A percentile compares a stretch with the other conserved stretches of the same genome.
phyloP scores from a whole-genome alignment of 2,888 invertebrate genomes.

The Drosophila nigricruria region DNA sequence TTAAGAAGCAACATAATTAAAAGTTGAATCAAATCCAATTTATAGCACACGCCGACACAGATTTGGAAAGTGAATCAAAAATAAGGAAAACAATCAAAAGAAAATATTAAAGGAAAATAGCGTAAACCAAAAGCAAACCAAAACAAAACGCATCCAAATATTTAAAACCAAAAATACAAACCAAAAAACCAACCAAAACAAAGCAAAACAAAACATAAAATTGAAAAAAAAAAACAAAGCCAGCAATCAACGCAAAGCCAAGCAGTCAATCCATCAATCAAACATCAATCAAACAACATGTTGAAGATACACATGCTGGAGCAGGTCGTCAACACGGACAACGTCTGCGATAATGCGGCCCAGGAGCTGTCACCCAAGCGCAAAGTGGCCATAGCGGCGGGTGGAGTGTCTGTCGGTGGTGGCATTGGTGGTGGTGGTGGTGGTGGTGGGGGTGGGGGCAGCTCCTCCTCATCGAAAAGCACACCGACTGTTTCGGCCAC shows the following conservation, averaged over 20 bases:
- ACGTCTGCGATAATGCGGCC: slow-evolving; percentile 67
- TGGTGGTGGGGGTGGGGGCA: slow-evolving; percentile 54
- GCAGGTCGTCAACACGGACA: slow-evolving; percentile 89
- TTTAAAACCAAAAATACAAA: slow-evolving; percentile 71
- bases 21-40: neutral
- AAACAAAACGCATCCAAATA: slow-evolving; percentile 56
- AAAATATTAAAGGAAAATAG: slow-evolving; percentile 7
- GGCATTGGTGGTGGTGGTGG: slow-evolving; percentile 30
- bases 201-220: slow-evolving; percentile 19
- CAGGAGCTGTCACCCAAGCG: slow-evolving; percentile 75
- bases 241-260: slow-evolving; percentile 29
- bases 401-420: slow-evolving; percentile 18
- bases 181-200: slow-evolving; percentile 49
- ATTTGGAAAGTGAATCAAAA: slow-evolving; percentile 44
- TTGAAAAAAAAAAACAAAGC: slow-evolving; percentile 12
- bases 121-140: slow-evolving; percentile 49
- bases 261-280: slow-evolving; percentile 38
- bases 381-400: slow-evolving; percentile 58
- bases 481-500: slow-evolving; percentile 79
- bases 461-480: slow-evolving; percentile 67
- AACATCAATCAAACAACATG: slow-evolving; percentile 84
- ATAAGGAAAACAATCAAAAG: slow-evolving; percentile 9
- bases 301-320: slow-evolving; percentile 92
- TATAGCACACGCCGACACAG: slow-evolving; percentile 26
- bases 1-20: slow-evolving; percentile 20